A percentile compares a stretch with the other conserved stretches of the same genome.
These are phyloP conservation scores for Crossaster papposus DNA, from an alignment of 53 echinoderm and acorn worm genomes.

Conservation along the genomic window DNA sequence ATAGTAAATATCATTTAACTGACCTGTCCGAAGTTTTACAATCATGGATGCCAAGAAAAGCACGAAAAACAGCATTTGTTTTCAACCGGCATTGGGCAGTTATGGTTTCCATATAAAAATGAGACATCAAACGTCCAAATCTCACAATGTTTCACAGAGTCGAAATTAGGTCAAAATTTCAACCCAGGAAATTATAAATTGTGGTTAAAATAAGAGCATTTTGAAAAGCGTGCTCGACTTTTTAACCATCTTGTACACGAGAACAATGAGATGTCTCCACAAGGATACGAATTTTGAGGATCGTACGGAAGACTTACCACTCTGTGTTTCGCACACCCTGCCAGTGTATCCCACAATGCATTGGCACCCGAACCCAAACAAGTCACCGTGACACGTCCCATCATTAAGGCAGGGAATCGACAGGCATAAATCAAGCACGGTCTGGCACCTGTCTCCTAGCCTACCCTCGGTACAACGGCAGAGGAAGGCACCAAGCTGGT, in stretches of 20 bases:
- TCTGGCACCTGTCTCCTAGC: constrained; percentile 44
- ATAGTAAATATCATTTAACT: no score
- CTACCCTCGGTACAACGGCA: constrained; percentile 52
- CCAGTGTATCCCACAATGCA: constrained; percentile 51
- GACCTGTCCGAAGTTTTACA: no score
- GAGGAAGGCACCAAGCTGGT: constrained; percentile 1
- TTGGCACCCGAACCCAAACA: constrained; percentile 23
- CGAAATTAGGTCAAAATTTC: no score
- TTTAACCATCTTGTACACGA: neutral
- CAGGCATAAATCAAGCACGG: constrained; percentile 36
- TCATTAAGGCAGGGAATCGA: constrained; percentile 45
- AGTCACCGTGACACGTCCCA: constrained; percentile 35
- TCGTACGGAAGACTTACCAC: constrained; percentile 27
- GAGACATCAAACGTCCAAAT: no score
- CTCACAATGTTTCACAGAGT: no score
- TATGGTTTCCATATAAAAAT: no score
- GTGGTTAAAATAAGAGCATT: no score
- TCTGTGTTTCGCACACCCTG: constrained; percentile 25
- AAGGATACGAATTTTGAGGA: neutral
- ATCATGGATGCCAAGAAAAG: no score
- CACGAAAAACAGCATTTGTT: no score
- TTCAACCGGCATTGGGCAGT: no score
- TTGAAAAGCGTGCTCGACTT: no score
- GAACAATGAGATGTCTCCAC: neutral
- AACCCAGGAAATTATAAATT: no score